Evolutionary conservation across 2,113 vertebrate species (phyloP), one percentile per base, ranked within the genome.

Genomic region (Eulacestoma nigropectus): DNA sequence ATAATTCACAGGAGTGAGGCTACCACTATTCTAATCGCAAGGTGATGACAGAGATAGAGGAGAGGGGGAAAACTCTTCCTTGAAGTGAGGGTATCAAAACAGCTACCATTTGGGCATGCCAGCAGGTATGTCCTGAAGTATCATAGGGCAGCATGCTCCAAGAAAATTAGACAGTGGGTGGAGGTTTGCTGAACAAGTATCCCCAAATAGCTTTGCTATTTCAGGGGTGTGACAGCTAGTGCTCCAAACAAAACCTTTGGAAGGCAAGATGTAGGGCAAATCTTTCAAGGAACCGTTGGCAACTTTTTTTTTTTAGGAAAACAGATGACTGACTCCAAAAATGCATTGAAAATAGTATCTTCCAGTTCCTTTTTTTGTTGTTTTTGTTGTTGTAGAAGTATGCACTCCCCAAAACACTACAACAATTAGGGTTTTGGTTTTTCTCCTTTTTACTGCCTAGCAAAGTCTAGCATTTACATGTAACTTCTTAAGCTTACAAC

Each of bases 111-210:
- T 44, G 68, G 57, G 55, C 41, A 91, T 63, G 62, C 32, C 95
- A 82, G 68, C 41, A 94, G 50, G 50, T 93, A 55, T 33, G 37
- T 50, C 76, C 78, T 65, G 25, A 90, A 84, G 39, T 49, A 89
- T 26, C 72, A 75, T 1, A 56, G 11, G 37, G 11, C 50, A 62
- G 57, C 11, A 30, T 19, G 47, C 55, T 74, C 57, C 89, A 91
- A 95, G 79, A 16, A 69, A 78, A 41, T 90, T 46, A 95, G 44
- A 63, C 50, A 50, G 73, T 27, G 42, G 39, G 68, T 57, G 77
- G 60, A 87, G 72, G 82, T 96, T 87, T 93, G 67, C 44, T 89
- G 92, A 82, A 92, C 85, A 90, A 89, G 83, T 81, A 87, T 56
- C 41, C 78, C 60, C 79, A 77, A 94, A 93, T 29, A 96, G 81